Conservation (phyloP, 2,113 vertebrate species). For the Erythrocercus mccallii region DNA sequence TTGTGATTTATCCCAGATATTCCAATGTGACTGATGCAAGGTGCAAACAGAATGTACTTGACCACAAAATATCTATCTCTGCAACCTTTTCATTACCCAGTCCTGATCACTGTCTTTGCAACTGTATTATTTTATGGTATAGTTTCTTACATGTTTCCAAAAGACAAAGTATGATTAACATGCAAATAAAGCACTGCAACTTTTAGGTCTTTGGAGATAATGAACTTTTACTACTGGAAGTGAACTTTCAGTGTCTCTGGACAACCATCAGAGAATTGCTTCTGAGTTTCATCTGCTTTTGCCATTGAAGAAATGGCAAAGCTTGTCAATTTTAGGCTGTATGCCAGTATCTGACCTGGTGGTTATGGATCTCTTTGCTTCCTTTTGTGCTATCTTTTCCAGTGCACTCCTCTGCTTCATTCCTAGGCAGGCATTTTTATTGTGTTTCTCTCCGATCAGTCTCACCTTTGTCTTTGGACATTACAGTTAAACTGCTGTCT, state of each 20-base stretch:
- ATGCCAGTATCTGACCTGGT: background rate
- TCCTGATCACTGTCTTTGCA: background rate
- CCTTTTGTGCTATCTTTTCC: background rate
- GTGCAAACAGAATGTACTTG: background rate
- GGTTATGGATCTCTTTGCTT: background rate
- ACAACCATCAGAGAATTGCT: background rate
- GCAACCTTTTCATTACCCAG: background rate
- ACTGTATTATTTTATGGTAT: background rate
- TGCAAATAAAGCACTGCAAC: background rate
- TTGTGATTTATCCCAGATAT: background rate
- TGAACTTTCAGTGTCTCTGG: background rate
- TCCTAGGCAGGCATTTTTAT: background rate
- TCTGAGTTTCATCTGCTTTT: background rate
- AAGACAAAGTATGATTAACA: background rate
- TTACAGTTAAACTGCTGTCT: background rate
- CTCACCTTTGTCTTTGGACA: background rate
- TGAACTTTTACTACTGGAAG: background rate
- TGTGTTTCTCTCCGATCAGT: background rate
- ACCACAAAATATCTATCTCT: background rate
- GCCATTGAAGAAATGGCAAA: background rate
- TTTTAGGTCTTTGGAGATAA: background rate
- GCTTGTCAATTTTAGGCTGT: background rate
- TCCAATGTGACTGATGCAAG: background rate
- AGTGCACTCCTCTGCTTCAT: background rate
- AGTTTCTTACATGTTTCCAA: background rate